phyloP scores from a whole-genome alignment of 2,888 invertebrate genomes.

The Trachelus stipa region DNA sequence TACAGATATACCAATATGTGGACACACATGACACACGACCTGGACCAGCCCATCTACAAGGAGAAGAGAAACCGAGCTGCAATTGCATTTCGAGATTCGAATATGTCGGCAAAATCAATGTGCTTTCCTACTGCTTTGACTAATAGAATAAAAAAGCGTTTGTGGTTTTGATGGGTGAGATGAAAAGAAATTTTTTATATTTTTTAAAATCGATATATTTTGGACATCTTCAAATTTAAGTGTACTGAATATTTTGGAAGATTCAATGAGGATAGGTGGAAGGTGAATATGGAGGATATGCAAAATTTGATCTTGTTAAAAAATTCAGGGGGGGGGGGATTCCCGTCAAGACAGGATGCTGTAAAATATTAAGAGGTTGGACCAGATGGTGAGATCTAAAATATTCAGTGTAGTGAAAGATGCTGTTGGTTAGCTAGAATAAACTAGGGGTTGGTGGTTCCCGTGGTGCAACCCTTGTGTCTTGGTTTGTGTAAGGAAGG shows the following conservation, averaged over 20 bases:
- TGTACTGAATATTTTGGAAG: not conserved
- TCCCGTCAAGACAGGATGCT: not conserved
- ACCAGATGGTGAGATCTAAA: conserved; percentile 30
- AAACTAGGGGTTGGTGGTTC: not conserved
- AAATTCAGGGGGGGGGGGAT: not conserved
- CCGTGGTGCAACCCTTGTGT: not conserved
- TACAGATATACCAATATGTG: not conserved
- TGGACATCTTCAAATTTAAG: not conserved
- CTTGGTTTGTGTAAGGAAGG: not conserved
- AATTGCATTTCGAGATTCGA: not conserved
- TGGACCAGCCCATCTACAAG: not conserved
- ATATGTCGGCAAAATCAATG: not conserved
- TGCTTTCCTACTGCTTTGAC: not conserved
- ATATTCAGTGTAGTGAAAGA: conserved; percentile 48
- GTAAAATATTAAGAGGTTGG: not conserved
- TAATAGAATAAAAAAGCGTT: not conserved
- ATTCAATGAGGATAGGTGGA: not conserved
- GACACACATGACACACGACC: not conserved
- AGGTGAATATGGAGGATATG: not conserved
- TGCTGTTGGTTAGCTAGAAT: conserved; percentile 26
- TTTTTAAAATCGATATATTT: not conserved
- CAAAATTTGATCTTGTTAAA: not conserved
- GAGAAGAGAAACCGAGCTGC: not conserved
- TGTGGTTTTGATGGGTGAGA: too few species aligned
- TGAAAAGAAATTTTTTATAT: too few species aligned